Percentiles rank a stretch among this genome's conserved stretches.
These are phyloP conservation scores for Salvelinus namaycush DNA, from an alignment of 2,113 vertebrate genomes.

Conservation along the genomic window DNA sequence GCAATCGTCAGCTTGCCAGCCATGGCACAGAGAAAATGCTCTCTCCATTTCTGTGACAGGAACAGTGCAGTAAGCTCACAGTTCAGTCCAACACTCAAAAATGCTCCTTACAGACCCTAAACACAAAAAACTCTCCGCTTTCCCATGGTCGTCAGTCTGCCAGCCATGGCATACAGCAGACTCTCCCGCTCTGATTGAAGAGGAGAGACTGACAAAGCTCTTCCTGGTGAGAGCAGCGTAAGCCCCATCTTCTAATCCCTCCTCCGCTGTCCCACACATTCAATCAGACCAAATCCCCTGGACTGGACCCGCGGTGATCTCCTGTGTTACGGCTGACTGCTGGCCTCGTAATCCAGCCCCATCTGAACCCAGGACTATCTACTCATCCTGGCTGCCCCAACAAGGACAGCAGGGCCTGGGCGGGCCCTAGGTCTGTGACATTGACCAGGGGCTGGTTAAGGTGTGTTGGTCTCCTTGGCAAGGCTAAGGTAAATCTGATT, in stretches of 20 bases:
- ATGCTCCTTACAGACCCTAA: too few relatives aligned
- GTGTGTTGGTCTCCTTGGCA: too few relatives aligned
- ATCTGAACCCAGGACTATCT: not conserved
- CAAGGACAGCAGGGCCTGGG: not conserved
- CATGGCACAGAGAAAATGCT: not conserved
- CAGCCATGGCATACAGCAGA: not conserved
- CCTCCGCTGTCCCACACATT: slow-evolving; percentile 40
- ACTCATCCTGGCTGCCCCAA: slow-evolving; percentile 1
- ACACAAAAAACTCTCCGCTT: too few relatives aligned
- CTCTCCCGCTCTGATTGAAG: not conserved
- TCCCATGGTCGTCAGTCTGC: not conserved
- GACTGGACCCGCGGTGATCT: slow-evolving; percentile 26
- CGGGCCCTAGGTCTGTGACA: not conserved
- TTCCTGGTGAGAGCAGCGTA: slow-evolving; percentile 43
- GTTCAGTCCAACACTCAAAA: too few relatives aligned
- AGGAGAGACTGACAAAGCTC: slow-evolving; percentile 23
- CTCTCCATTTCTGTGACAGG: not conserved
- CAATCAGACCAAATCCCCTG: slow-evolving; percentile 63
- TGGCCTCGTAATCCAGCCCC: not conserved
- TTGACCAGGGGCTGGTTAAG: too few relatives aligned
- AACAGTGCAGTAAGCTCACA: too few relatives aligned
- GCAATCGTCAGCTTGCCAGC: not conserved
- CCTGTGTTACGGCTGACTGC: slow-evolving; percentile 21
- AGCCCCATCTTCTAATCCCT: slow-evolving; percentile 63
- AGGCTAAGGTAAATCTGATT: too few relatives aligned